phyloP scores from a whole-genome alignment of 1,140 invertebrate genomes.

The Drosophila parabipectinata region DNA sequence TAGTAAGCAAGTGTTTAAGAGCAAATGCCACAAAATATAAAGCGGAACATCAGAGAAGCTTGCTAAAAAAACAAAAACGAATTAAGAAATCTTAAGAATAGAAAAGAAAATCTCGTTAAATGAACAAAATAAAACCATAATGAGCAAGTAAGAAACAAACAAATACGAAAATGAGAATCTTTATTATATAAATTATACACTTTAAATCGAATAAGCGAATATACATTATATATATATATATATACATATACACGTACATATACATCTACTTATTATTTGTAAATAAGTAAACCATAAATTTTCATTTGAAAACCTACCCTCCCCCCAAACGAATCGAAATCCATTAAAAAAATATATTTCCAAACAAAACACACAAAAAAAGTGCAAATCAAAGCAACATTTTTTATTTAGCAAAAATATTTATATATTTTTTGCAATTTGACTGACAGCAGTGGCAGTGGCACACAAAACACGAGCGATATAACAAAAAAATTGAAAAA shows the following conservation, averaged over 20 bases:
- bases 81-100: slow-evolving; percentile 32
- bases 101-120: slow-evolving; percentile 41
- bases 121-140: slow-evolving; percentile 42
- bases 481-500: slow-evolving; percentile 7
- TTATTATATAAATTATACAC: slow-evolving; percentile 74
- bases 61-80: slow-evolving; percentile 7
- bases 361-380: slow-evolving; percentile 47
- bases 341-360: slow-evolving; percentile 74
- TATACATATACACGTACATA: slow-evolving; percentile 54
- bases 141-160: not conserved
- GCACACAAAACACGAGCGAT: slow-evolving; percentile 17
- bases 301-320: slow-evolving; percentile 50
- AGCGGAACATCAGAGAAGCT: slow-evolving; percentile 12
- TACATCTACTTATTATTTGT: slow-evolving; percentile 79
- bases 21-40: slow-evolving; percentile 61
- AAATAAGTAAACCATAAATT: slow-evolving; percentile 74
- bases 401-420: slow-evolving; percentile 50
- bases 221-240: slow-evolving; percentile 54
- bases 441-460: slow-evolving; percentile 40
- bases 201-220: slow-evolving; percentile 53
- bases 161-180: slow-evolving; percentile 54
- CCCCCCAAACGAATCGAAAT: slow-evolving; percentile 50
- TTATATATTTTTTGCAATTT: slow-evolving; percentile 55
- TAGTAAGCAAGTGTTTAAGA: slow-evolving; percentile 65
- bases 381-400: slow-evolving; percentile 32